Conservation (phyloP, 2,888 invertebrate genomes). For the Drosophila vallismaia region DNA sequence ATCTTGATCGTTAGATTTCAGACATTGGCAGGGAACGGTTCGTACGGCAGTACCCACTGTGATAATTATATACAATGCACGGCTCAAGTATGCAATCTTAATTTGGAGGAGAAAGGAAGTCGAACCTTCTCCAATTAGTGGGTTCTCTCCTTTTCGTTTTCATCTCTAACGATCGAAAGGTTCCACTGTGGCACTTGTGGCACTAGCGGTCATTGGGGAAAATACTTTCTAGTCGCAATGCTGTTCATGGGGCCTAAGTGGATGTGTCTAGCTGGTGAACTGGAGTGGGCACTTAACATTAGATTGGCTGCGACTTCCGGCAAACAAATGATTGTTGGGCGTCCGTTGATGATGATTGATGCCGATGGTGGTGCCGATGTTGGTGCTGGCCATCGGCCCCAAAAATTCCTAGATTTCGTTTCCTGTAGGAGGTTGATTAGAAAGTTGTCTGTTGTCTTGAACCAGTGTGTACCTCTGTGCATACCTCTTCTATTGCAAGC, state of each 20-base stretch:
- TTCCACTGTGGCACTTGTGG: constrained; percentile 28
- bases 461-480: too few species aligned
- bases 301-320: constrained; percentile 77
- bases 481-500: too few species aligned
- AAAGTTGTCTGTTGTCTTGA: too few species aligned
- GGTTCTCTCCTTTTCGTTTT: constrained; percentile 11
- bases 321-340: constrained; percentile 53
- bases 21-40: too few species aligned
- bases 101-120: constrained; percentile 28
- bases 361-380: constrained; percentile 50
- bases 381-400: constrained; percentile 31
- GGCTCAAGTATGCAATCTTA: constrained; percentile 16
- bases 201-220: constrained; percentile 64
- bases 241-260: constrained; percentile 13
- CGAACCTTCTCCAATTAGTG: constrained; percentile 28
- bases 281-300: constrained; percentile 76
- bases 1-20: background rate
- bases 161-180: constrained; percentile 21
- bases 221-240: constrained; percentile 67
- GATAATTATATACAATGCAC: constrained; percentile 1
- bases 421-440: background rate
- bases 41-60: background rate
- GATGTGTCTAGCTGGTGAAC: constrained; percentile 36
- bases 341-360: constrained; percentile 70
- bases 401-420: background rate